phyloP scores from a whole-genome alignment of 1,140 invertebrate genomes.

The Zeugodacus cucurbitae region DNA sequence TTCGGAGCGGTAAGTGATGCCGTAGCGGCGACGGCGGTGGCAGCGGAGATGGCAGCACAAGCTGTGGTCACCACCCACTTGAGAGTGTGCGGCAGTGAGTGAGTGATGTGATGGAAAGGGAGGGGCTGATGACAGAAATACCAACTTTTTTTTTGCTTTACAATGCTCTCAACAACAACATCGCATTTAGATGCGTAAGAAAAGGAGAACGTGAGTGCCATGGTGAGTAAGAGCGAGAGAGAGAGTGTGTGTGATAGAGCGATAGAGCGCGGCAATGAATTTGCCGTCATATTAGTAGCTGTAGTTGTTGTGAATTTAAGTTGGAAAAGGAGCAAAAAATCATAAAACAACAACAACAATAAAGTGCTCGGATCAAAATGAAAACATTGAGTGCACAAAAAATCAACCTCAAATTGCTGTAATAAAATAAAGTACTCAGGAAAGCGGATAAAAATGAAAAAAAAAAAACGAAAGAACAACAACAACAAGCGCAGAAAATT shows the following conservation, averaged over 20 bases:
- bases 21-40: not conserved
- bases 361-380: not conserved
- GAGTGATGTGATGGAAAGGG: not conserved
- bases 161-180: not conserved
- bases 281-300: not conserved
- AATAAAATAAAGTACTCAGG: slow-evolving; percentile 64
- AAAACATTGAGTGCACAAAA: not conserved
- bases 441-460: not conserved
- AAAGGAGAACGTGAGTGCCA: not conserved
- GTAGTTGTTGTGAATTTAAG: not conserved
- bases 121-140: not conserved
- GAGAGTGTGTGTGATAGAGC: not conserved
- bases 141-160: not conserved
- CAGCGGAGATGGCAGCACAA: not conserved
- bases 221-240: not conserved
- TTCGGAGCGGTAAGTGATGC: slow-evolving; percentile 19
- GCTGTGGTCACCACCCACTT: not conserved
- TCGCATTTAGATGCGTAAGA: not conserved
- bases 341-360: not conserved
- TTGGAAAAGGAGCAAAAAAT: not conserved
- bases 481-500: not conserved
- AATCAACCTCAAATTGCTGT: slow-evolving; percentile 47
- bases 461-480: not conserved
- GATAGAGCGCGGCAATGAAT: not conserved
- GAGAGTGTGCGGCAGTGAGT: not conserved